A percentile compares a stretch with the other conserved stretches of the same genome.
Conservation (phyloP, 2,888 invertebrate genomes). For the Ephialtes manifestator region DNA sequence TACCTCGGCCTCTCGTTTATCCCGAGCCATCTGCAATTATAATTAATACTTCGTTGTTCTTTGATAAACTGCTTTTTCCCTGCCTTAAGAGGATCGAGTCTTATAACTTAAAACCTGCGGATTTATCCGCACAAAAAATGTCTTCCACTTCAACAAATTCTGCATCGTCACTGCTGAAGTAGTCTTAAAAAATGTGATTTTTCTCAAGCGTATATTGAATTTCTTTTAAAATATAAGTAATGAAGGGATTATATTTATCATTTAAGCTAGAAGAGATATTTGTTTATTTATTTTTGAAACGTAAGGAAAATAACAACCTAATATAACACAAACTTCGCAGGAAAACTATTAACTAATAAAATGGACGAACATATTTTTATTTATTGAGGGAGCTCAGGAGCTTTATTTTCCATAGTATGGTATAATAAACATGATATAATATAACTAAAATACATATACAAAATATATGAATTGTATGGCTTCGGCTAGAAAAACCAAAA, state of each 20-base stretch:
- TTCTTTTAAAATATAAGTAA: not conserved
- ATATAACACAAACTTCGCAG: too few relatives aligned
- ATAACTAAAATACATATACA: too few relatives aligned
- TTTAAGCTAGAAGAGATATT: not conserved
- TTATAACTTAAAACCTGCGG: not conserved
- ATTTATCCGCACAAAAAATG: not conserved
- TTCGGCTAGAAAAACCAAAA: too few relatives aligned
- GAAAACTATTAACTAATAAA: too few relatives aligned
- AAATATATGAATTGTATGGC: too few relatives aligned
- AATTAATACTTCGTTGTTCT: constrained; percentile 46
- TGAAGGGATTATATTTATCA: not conserved
- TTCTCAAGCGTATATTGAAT: not conserved
- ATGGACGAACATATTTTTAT: too few relatives aligned
- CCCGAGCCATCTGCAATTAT: constrained; percentile 44
- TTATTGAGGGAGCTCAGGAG: too few relatives aligned
- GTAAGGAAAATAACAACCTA: not conserved
- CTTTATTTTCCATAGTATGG: too few relatives aligned
- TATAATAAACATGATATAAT: too few relatives aligned
- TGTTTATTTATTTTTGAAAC: too few relatives aligned
- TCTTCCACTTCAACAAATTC: not conserved
- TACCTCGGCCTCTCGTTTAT: constrained; percentile 12
- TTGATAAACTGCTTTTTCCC: constrained; percentile 21
- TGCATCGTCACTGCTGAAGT: not conserved
- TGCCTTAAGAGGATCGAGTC: not conserved
- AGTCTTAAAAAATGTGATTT: not conserved